phyloP scores from a whole-genome alignment of 1,140 invertebrate species.

The Euwallacea similis region DNA sequence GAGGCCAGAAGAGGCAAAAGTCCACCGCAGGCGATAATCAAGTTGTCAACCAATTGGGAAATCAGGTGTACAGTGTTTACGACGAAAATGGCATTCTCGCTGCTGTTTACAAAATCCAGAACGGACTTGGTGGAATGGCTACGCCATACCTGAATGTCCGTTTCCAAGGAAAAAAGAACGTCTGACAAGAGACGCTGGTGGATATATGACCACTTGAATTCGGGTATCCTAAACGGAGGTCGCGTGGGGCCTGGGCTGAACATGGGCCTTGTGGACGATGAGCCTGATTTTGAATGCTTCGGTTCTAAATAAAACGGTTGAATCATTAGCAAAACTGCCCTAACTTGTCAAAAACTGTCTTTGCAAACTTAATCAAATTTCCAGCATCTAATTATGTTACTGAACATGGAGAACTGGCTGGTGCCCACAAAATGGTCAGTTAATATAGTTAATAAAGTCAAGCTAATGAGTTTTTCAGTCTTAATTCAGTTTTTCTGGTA shows the following conservation, averaged over 20 bases:
- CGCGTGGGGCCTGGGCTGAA: conserved; percentile 94
- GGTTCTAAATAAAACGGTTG: conserved; percentile 26
- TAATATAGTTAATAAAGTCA: too few relatives aligned
- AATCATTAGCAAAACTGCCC: background rate
- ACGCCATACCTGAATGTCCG: conserved; percentile 87
- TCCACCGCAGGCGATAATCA: conserved; percentile 98
- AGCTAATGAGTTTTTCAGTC: too few relatives aligned
- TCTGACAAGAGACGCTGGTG: conserved; percentile 96
- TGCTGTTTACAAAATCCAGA: conserved; percentile 96
- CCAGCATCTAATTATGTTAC: too few relatives aligned
- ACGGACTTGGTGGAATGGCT: conserved; percentile 96
- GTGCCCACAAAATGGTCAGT: too few relatives aligned
- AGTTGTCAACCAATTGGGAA: conserved; percentile 97
- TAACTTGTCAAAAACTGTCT: too few relatives aligned
- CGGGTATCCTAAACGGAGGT: conserved; percentile 97
- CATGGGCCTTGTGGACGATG: conserved; percentile 67
- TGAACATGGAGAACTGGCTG: too few relatives aligned
- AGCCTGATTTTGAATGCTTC: conserved; percentile 32
- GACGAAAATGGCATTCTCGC: conserved; percentile 98
- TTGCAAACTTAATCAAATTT: too few relatives aligned
- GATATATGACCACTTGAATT: conserved; percentile 99
- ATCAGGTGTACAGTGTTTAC: conserved; percentile 99
- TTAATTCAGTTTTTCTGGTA: too few relatives aligned
- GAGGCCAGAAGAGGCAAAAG: conserved; percentile 94
- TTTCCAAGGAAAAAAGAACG: conserved; percentile 95